A percentile compares a stretch with the other conserved stretches of the same genome.
phyloP scores from a whole-genome alignment of 2,797 vertebrate species.

The Octomys mimax region DNA sequence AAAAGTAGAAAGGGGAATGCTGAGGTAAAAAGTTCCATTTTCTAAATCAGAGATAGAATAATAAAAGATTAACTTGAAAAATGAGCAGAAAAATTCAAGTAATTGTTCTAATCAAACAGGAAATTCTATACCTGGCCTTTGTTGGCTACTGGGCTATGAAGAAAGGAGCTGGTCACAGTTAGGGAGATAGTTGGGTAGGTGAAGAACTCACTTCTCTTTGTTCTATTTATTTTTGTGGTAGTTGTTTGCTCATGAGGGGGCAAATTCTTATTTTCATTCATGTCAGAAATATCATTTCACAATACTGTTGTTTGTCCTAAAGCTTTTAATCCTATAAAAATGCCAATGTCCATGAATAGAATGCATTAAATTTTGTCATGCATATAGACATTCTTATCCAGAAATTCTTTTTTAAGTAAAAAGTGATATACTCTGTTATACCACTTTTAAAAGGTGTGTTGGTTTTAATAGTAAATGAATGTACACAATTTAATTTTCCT shows the following conservation, averaged over 20 bases:
- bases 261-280: conserved; percentile 14
- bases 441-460: conserved; percentile 46
- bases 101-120: not conserved
- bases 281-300: not conserved
- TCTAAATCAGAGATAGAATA: conserved; percentile 31
- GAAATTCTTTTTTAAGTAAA: conserved; percentile 46
- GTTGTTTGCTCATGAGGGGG: not conserved
- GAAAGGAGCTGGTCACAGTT: not conserved
- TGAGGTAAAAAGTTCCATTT: not conserved
- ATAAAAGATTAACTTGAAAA: conserved; percentile 23
- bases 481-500: conserved; percentile 61
- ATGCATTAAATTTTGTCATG: not conserved
- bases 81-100: not conserved
- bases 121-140: not conserved
- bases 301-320: conserved; percentile 25
- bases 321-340: not conserved
- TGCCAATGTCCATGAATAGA: conserved; percentile 12
- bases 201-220: not conserved
- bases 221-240: not conserved
- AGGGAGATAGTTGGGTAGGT: not conserved
- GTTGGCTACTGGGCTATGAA: not conserved
- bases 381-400: not conserved
- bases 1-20: not conserved
- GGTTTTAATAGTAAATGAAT: conserved; percentile 42
- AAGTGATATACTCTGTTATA: conserved; percentile 7